Percentiles rank a stretch among this genome's conserved stretches.
Conservation (phyloP, 2,113 vertebrate genomes). For the Thunnus thynnus region DNA sequence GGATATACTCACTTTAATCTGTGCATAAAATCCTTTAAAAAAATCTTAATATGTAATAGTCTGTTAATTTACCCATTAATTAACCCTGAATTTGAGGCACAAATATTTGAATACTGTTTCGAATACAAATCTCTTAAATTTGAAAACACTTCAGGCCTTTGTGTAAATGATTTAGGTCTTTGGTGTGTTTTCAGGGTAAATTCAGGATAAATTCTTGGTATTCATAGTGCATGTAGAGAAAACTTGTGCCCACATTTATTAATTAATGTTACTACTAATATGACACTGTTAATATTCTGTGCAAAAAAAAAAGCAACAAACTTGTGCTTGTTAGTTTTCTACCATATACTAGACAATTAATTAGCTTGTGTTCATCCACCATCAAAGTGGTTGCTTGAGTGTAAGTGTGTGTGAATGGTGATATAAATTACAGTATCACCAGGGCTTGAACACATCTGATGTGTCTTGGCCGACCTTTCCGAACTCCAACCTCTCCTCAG, state of each 20-base stretch:
- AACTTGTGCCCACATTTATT: no score
- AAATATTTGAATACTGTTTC: no score
- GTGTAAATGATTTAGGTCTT: neutral
- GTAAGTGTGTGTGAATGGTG: constrained; percentile 10
- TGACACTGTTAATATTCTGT: neutral
- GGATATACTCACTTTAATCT: no score
- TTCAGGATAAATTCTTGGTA: no score
- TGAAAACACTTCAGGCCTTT: neutral
- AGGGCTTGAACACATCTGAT: constrained; percentile 13
- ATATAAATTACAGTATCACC: constrained; percentile 53
- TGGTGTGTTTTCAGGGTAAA: neutral
- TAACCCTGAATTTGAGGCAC: no score
- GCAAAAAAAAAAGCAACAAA: constrained; percentile 11
- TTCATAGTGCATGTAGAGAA: no score
- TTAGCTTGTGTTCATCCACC: constrained; percentile 31
- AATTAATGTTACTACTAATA: neutral
- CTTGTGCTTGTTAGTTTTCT: constrained; percentile 24
- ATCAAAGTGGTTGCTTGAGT: constrained; percentile 39
- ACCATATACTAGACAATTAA: constrained; percentile 20
- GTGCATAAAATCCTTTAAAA: no score
- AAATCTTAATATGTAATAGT: no score
- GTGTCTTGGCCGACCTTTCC: constrained; percentile 21
- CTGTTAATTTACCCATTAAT: no score
- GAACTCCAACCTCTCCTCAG: constrained; percentile 46
- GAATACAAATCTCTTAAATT: neutral